Evolutionary conservation across 2,113 vertebrate species (phyloP).

Genomic region (Ptyas mucosa): DNA sequence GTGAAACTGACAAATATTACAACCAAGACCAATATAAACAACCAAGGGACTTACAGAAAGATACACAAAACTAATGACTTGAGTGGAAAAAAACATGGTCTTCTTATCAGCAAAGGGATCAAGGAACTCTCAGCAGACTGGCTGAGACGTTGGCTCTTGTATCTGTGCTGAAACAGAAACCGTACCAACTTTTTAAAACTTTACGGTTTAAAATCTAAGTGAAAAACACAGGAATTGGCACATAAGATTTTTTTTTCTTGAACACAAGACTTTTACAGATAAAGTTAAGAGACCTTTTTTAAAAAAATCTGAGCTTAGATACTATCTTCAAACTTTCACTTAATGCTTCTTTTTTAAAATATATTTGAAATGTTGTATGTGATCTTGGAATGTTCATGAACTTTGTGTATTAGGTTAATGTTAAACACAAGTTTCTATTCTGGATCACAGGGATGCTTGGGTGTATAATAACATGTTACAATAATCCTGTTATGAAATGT

Average conservation of each 20-base stretch:
- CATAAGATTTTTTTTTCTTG: neutral
- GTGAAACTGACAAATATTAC: neutral
- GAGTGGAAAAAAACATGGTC: neutral
- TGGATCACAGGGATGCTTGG: neutral
- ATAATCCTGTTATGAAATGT: constrained; percentile 24
- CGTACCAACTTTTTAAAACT: neutral
- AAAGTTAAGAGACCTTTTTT: neutral
- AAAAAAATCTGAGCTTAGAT: constrained; percentile 3
- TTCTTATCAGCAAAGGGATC: neutral
- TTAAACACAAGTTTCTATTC: constrained; percentile 17
- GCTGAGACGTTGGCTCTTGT: neutral
- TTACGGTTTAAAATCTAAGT: neutral
- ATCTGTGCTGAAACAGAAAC: neutral
- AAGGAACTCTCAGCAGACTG: neutral
- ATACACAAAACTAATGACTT: neutral
- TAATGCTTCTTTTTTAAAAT: neutral
- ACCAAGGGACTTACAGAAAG: neutral
- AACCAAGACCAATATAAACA: neutral
- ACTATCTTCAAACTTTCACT: neutral
- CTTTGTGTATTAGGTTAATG: neutral
- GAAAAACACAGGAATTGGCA: neutral
- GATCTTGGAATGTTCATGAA: constrained; percentile 16
- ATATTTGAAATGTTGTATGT: neutral
- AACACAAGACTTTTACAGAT: neutral
- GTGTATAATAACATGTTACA: constrained; percentile 28